Base-by-base conservation (phyloP, 2,888 invertebrate species). In the Melikaiella ostensackeni region DNA sequence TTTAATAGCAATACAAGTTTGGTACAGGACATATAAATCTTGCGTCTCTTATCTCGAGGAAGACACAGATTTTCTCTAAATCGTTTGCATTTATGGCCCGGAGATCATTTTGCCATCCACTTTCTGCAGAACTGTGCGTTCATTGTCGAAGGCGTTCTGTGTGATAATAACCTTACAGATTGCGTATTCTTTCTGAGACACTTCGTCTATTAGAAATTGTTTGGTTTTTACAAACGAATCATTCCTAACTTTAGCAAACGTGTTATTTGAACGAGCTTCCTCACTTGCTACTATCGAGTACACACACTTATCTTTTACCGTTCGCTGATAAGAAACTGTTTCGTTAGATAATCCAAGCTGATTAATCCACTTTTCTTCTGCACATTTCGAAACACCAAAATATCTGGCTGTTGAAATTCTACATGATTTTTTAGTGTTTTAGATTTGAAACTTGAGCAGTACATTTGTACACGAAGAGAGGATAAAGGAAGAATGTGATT, bases 301-400 rank as follows among this genome's bases (percentile, higher is more conserved):
- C 21, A 74, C 11, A 38, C 74, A 59, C 7, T 59, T 42, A 21
- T 57, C 61, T 42, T 59, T 61, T 0, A 74, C 59, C 59, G 61
- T 61, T 74, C 27, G n/a, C 16, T 38, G 4, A 21, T 24, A 57
- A 5, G 16, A 70, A 19, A 35, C 35, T 7, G 57, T 21, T 9
- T 38, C 19, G 7, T 59, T 19, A 6, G 38, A 27, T 38, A 57
- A 21, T 35, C 13, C 8, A 27, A 59, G 24, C 6, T 61, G 1
- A 3, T 21, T 1, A 24, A 24, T 27, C 59, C 33, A 35, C 2
- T 11, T 70, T 24, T 55, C 16, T 70, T 11, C 27, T 2, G 19
- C 55, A 24, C 9, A 19, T 2, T 35, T 46, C 2, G 59, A 24
- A 61, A 21, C 16, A 13, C 61, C 42, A 27, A 61, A 74, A 19